Conservation (phyloP, 1,140 invertebrate genomes). For the Dreissena rostriformis region DNA sequence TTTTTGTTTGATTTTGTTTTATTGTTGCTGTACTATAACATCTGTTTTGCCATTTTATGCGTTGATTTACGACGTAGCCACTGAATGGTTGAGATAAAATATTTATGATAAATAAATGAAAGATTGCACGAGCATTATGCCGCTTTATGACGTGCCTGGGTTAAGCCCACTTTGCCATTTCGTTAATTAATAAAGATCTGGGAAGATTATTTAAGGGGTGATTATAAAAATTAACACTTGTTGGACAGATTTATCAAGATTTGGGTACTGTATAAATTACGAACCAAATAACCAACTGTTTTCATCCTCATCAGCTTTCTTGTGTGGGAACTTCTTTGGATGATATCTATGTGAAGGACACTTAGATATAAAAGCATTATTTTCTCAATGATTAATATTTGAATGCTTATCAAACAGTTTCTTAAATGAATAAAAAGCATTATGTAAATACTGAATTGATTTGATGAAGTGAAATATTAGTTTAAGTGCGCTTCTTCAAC, state of each 20-base stretch:
- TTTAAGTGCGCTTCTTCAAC: too few species aligned
- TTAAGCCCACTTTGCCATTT: slow-evolving; percentile 43
- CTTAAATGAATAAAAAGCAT: too few species aligned
- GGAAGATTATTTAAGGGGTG: slow-evolving; percentile 11
- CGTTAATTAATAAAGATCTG: slow-evolving; percentile 41
- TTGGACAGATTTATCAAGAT: slow-evolving; percentile 11
- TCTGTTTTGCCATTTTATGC: neutral
- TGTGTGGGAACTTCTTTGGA: too few species aligned
- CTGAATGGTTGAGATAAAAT: neutral
- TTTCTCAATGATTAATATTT: too few species aligned
- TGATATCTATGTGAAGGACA: too few species aligned
- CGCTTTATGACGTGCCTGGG: slow-evolving; percentile 28
- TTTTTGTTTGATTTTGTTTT: slow-evolving; percentile 54
- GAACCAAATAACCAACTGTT: neutral
- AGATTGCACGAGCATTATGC: slow-evolving; percentile 11
- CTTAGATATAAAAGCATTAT: too few species aligned
- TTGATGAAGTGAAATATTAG: too few species aligned
- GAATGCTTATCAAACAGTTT: too few species aligned
- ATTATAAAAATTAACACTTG: slow-evolving; percentile 56
- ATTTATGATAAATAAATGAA: slow-evolving; percentile 38
- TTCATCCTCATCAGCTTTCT: too few species aligned
- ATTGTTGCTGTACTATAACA: slow-evolving; percentile 24
- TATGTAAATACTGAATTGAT: too few species aligned
- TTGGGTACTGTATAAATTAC: neutral
- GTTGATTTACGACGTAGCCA: neutral